These are phyloP conservation scores for Villa cingulata DNA, from an alignment of 2,888 invertebrate genomes.

Conservation along the genomic window DNA sequence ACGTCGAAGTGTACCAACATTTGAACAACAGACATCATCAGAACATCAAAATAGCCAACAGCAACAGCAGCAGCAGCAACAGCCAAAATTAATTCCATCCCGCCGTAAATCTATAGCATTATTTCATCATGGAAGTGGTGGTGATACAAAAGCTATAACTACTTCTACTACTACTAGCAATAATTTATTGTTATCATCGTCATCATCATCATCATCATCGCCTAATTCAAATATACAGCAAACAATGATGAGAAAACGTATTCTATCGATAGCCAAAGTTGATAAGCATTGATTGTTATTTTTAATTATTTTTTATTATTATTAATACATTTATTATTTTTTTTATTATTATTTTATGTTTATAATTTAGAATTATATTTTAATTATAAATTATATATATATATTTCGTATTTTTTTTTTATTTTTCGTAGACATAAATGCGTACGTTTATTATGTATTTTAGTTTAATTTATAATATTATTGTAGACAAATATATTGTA, in stretches of 20 bases:
- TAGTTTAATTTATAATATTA: no score
- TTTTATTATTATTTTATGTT: background rate
- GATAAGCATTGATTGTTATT: conserved; percentile 26
- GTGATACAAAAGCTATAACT: no score
- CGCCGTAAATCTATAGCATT: conserved; percentile 36
- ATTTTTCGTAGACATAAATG: no score
- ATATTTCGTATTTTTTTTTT: no score
- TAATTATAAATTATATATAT: background rate
- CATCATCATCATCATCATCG: conserved; percentile 3
- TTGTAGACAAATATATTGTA: no score
- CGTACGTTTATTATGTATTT: no score
- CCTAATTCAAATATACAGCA: conserved; percentile 17
- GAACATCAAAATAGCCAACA: no score
- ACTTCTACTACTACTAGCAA: conserved; percentile 4
- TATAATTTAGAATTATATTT: conserved; percentile 1
- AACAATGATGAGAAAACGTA: conserved; percentile 34
- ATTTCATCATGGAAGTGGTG: conserved; percentile 1
- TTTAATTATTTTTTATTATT: background rate
- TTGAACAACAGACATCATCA: conserved; percentile 7
- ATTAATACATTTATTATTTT: background rate
- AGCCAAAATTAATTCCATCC: conserved; percentile 24
- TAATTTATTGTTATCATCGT: background rate
- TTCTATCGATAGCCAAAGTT: conserved; percentile 37
- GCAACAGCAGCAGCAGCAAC: conserved; percentile 21
- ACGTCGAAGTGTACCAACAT: conserved; percentile 14